Base-by-base conservation (phyloP, 2,113 vertebrate genomes). In the Columba livia region DNA sequence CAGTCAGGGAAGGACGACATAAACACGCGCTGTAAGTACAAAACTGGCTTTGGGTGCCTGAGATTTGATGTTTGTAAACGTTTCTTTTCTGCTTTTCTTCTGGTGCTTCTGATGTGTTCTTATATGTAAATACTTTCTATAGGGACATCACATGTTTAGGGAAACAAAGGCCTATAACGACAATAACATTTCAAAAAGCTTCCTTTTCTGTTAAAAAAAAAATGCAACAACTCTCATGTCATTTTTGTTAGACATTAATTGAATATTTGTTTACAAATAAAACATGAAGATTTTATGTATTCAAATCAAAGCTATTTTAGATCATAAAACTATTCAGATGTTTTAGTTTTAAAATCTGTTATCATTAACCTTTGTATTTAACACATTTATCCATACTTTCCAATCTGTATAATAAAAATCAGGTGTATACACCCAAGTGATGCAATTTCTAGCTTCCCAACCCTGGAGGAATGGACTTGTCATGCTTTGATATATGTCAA, bases 1-100 rank as follows among this genome's bases (percentile, higher is more conserved):
- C 99, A 81, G 98, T 99, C 79, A 97, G 99, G 70, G 99, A 99
- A 93, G 98, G 99, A 71, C 98, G 97, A 50, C 99, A 99, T 96
- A 99, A 99, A 94, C 99, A 99, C 58, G 98, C 99, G 20, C 97
- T 99, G 99, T 99, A 96, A 99, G 99, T 99, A 81, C 25, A 18
- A 24, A 69, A 6, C 69, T n/a, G 12, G 9, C 36, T 48, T 53
- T 23, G 38, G 36, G 3, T 58, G 21, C 74, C 85, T 32, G 19
- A 5, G 65, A 5, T 48, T 87, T 83, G 31, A 42, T 85, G 23
- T 2, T 34, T 84, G 88, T 10, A 70, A 71, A 32, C 2, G 6
- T 54, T 65, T 42, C 23, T 61, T 72, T 74, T 79, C 8, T 79
- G 28, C 34, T 77, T 73, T 70, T 36, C 32, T 66, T 66, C 25